Evolutionary conservation across 2,113 vertebrate genomes (phyloP).

Genomic region (Galeopterus variegatus): DNA sequence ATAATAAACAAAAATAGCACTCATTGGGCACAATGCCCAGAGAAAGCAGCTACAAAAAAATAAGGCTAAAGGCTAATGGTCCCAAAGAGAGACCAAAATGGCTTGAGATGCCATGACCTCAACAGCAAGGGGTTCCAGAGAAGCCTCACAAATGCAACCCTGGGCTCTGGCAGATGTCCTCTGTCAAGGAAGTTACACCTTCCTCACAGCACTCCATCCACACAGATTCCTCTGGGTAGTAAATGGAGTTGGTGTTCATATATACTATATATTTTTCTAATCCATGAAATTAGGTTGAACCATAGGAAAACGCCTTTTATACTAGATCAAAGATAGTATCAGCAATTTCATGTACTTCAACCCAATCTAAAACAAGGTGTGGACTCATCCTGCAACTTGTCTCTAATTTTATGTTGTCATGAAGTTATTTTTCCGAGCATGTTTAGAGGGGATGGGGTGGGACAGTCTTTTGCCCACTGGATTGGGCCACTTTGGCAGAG

Average conservation of each 20-base stretch:
- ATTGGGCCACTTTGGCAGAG: not conserved
- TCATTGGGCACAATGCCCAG: conserved; percentile 22
- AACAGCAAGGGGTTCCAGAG: not conserved
- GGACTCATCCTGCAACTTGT: not conserved
- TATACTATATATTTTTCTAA: not conserved
- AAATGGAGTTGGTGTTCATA: not conserved
- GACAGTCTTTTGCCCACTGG: not conserved
- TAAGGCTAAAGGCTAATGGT: conserved; percentile 22
- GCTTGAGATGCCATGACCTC: not conserved
- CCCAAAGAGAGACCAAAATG: not conserved
- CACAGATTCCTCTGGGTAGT: not conserved
- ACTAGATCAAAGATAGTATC: not conserved
- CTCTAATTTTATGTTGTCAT: not conserved
- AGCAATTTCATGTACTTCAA: not conserved
- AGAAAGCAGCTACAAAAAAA: conserved; percentile 27
- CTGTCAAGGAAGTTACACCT: not conserved
- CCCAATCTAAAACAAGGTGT: not conserved
- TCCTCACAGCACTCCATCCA: not conserved
- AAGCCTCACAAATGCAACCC: not conserved
- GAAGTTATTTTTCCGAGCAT: conserved; percentile 7
- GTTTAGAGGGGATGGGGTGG: not conserved
- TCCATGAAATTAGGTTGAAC: not conserved
- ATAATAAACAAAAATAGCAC: conserved; percentile 6
- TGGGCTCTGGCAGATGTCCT: not conserved
- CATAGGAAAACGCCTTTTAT: not conserved